A percentile compares a stretch with the other conserved stretches of the same genome.
These are phyloP conservation scores for Apamea anceps DNA, from an alignment of 2,888 invertebrate species.

Conservation along the genomic window DNA sequence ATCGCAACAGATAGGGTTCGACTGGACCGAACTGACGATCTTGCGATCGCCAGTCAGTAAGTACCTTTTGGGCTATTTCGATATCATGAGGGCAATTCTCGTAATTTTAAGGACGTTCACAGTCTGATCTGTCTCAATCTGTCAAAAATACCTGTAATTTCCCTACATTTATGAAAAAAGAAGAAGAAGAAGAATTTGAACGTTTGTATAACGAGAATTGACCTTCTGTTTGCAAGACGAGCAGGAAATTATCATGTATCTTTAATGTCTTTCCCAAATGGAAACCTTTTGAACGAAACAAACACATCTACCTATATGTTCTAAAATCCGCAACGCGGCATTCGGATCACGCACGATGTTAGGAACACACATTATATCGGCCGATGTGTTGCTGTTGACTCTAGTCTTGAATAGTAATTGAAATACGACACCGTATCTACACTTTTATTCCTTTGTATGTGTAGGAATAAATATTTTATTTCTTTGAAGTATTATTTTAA, in stretches of 20 bases:
- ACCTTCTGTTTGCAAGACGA: background rate
- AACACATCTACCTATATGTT: constrained; percentile 10
- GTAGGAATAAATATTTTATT: constrained; percentile 6
- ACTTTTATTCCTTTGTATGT: constrained; percentile 17
- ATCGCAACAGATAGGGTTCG: background rate
- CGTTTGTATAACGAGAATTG: no score
- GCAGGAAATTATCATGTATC: background rate
- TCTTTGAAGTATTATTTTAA: background rate
- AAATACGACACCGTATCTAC: constrained; percentile 40
- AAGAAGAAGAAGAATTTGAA: no score
- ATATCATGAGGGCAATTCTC: background rate
- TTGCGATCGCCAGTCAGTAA: background rate
- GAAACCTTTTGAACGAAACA: background rate
- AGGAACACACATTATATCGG: constrained; percentile 40
- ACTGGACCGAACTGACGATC: background rate
- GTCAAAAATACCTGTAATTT: no score
- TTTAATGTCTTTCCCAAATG: background rate
- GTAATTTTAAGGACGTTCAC: no score
- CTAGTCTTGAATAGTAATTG: constrained; percentile 51
- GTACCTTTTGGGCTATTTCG: background rate
- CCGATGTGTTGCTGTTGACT: constrained; percentile 47
- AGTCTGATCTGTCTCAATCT: no score
- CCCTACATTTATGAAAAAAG: no score
- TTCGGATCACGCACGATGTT: constrained; percentile 51
- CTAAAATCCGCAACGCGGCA: constrained; percentile 41